phyloP scores from a whole-genome alignment of 2,888 invertebrate genomes.

The Cataglyphis rosenhaueri region DNA sequence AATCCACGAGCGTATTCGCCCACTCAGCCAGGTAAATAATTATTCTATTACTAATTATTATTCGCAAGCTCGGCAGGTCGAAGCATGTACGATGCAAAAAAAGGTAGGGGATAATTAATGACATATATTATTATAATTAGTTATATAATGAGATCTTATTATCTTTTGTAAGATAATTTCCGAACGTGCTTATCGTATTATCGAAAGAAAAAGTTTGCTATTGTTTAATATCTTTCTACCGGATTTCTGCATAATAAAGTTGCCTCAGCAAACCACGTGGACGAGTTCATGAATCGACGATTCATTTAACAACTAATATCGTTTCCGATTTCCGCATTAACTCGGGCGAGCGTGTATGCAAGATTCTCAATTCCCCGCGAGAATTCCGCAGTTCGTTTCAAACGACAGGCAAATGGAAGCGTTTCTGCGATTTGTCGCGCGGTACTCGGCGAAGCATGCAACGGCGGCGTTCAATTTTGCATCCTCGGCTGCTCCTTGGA shows the following conservation, averaged over 20 bases:
- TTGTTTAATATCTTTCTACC: background rate
- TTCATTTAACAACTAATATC: constrained; percentile 13
- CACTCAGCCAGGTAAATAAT: constrained; percentile 92
- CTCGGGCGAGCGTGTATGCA: background rate
- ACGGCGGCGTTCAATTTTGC: constrained; percentile 72
- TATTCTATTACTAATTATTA: background rate
- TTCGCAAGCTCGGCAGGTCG: background rate
- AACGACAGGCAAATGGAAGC: constrained; percentile 41
- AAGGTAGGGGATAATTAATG: constrained; percentile 10
- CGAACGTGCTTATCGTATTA: constrained; percentile 6
- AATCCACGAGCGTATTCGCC: constrained; percentile 95
- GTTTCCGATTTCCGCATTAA: constrained; percentile 20
- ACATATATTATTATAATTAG: background rate
- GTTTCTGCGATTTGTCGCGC: constrained; percentile 61
- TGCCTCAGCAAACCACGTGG: background rate
- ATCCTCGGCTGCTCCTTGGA: constrained; percentile 62
- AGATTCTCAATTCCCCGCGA: constrained; percentile 36
- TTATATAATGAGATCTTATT: constrained; percentile 31
- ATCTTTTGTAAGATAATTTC: constrained; percentile 11
- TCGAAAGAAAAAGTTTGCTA: background rate
- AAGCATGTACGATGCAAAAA: background rate
- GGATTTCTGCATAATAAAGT: background rate
- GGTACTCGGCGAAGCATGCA: constrained; percentile 60
- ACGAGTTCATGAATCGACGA: background rate
- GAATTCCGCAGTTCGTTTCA: constrained; percentile 47